These are phyloP conservation scores for Gasterosteus nipponicus DNA, from an alignment of 2,113 vertebrate genomes.

Conservation along the genomic window DNA sequence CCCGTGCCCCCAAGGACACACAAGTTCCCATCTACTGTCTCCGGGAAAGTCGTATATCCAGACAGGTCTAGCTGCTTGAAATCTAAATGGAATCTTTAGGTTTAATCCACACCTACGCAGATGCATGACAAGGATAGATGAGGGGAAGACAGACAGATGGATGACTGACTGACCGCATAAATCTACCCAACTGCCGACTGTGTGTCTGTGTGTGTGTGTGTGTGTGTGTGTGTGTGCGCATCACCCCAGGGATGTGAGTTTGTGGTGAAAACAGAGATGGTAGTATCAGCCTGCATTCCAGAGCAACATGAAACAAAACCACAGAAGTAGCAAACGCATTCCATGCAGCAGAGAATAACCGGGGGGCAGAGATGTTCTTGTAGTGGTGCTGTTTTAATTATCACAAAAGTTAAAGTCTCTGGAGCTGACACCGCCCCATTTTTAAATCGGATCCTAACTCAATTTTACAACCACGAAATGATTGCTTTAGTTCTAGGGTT, in stretches of 20 bases:
- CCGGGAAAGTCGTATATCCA: conserved; percentile 2
- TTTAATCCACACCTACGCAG: conserved; percentile 49
- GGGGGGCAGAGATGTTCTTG: conserved; percentile 26
- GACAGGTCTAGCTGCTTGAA: background rate
- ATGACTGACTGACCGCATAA: conserved; percentile 59
- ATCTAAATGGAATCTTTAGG: conserved; percentile 31
- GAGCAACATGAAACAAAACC: conserved; percentile 33
- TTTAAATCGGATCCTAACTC: background rate
- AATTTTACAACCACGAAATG: background rate
- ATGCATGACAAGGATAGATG: conserved; percentile 57
- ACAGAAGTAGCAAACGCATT: conserved; percentile 49
- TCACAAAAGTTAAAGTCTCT: conserved; percentile 1
- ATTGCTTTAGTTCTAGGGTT: background rate
- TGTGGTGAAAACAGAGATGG: conserved; percentile 40
- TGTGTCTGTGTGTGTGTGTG: conserved; percentile 7
- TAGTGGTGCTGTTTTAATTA: conserved; percentile 30
- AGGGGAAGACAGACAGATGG: conserved; percentile 50
- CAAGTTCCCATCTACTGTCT: conserved; percentile 55
- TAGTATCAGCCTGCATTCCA: conserved; percentile 71
- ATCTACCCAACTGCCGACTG: conserved; percentile 22
- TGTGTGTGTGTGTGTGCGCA: conserved; percentile 13
- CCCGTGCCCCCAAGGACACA: conserved; percentile 19
- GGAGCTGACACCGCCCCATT: background rate
- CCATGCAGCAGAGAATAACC: conserved; percentile 14
- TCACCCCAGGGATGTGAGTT: conserved; percentile 44